Percentiles rank a stretch among this genome's conserved stretches.
Evolutionary conservation across 2,113 vertebrate species (phyloP).

Genomic region (Orientallactaga bullata): DNA sequence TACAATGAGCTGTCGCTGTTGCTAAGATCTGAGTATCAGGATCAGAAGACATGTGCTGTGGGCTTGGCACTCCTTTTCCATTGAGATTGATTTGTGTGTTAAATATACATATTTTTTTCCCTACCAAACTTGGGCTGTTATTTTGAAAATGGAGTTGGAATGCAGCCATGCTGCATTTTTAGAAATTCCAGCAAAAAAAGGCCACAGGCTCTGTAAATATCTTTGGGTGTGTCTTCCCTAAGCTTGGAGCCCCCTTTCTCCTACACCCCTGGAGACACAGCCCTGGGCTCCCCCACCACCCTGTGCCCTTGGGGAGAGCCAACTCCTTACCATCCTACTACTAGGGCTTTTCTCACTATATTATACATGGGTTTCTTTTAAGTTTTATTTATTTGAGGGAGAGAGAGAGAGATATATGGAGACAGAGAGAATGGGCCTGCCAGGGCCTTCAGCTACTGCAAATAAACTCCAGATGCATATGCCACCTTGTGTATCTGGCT

Average conservation of each 20-base stretch:
- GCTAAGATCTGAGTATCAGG: background rate
- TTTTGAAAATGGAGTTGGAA: slow-evolving; percentile 56
- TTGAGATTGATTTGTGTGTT: background rate
- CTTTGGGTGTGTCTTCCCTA: background rate
- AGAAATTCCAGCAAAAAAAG: background rate
- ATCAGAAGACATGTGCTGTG: background rate
- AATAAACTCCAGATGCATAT: too few species aligned
- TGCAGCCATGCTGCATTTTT: background rate
- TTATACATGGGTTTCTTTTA: too few species aligned
- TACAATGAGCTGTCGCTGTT: background rate
- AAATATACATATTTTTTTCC: background rate
- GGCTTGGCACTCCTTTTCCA: background rate
- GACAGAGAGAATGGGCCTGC: too few species aligned
- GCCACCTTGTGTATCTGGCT: too few species aligned
- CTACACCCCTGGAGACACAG: rapidly evolving
- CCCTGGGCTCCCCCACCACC: background rate
- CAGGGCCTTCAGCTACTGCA: too few species aligned
- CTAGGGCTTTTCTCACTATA: background rate
- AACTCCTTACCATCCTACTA: too few species aligned
- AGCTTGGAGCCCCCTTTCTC: background rate
- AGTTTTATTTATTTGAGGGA: too few species aligned
- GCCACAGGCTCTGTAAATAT: background rate
- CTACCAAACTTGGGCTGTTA: slow-evolving; percentile 14
- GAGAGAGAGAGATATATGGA: too few species aligned
- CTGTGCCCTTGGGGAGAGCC: background rate